A percentile compares a stretch with the other conserved stretches of the same genome.
Conservation (phyloP, 1,140 invertebrate genomes). For the Bombus impatiens region DNA sequence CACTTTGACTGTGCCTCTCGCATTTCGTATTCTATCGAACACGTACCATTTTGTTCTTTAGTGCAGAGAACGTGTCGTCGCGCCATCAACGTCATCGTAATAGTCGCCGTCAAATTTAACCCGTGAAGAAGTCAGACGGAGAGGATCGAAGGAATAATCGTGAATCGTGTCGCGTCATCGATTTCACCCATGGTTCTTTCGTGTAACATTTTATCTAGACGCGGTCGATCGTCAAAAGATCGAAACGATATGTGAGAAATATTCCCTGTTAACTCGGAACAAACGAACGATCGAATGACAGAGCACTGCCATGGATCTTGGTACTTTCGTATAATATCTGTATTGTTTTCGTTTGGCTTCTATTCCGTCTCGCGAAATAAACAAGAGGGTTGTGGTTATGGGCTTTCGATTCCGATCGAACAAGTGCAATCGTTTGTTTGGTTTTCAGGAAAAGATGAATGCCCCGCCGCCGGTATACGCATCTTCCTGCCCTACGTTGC, state of each 20-base stretch:
- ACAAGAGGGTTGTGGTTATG: not conserved
- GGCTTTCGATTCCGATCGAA: not conserved
- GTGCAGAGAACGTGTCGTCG: too few relatives aligned
- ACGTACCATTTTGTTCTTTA: slow-evolving; percentile 47
- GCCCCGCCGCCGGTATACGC: slow-evolving; percentile 71
- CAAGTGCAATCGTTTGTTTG: not conserved
- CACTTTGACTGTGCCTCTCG: too few relatives aligned
- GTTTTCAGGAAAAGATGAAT: slow-evolving; percentile 71
- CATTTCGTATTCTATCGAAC: slow-evolving; percentile 30
- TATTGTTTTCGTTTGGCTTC: not conserved
- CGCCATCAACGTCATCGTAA: too few relatives aligned
- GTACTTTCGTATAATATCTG: not conserved
- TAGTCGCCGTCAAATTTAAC: too few relatives aligned
- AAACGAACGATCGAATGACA: not conserved
- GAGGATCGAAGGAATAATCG: not conserved
- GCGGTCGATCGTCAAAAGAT: not conserved
- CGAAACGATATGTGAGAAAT: too few relatives aligned
- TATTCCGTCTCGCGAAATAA: not conserved
- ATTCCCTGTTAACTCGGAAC: too few relatives aligned
- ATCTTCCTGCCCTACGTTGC: slow-evolving; percentile 73
- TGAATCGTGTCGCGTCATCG: not conserved
- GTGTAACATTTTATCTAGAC: not conserved
- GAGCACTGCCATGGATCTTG: not conserved
- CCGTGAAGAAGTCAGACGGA: too few relatives aligned
- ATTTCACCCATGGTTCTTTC: too few relatives aligned